Base-by-base conservation (phyloP, 2,113 vertebrate genomes). In the Triplophysa tibetana region DNA sequence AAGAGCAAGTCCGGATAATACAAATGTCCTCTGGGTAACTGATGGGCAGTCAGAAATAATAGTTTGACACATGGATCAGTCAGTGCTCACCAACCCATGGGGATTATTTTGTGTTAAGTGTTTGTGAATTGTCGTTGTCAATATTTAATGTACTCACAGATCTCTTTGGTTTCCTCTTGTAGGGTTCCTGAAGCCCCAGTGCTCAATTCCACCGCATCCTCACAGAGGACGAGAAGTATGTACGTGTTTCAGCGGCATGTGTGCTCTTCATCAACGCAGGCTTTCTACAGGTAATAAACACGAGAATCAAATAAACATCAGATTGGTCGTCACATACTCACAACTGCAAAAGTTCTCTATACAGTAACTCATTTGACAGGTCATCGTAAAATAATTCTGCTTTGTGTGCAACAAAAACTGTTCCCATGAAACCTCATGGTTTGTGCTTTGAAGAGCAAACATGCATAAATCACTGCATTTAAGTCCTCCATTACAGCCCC, bases 121-220 rank as follows among this genome's bases (percentile, higher is more conserved):
- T 38, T 38, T 38, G 6, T 38, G 33, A 38, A 38, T 38, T 38
- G 7, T 38, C 33, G 5, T 38, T 7, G 33, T 38, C 33, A 38
- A 38, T 38, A 38, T 38, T 38, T 38, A 33, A 38, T 38, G 33
- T 7, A 38, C 33, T 45, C 10, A 45, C 43, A 2, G 10, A 45
- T 45, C 9, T 48, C 3, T 78, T 4, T 76, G 12, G 75, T 8
- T 63, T 33, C 52, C n/a, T 79, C 50, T 58, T 70, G 0, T 85
- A 94, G 93, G 93, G 90, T 94, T 94, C 87, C 85, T 94, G 87
- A 94, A 94, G 87, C 92, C 93, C 89, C 93, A 93, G 93, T 94
- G 93, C 88, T 93, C 93, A 12, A 69, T 94, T 88, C 91, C 92
- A 68, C 89, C 92, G 56, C 91, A 91, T 43, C 88, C 91, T 87